These are phyloP conservation scores for Tortricodes alternella DNA, from an alignment of 2,888 invertebrate genomes.

Conservation along the genomic window DNA sequence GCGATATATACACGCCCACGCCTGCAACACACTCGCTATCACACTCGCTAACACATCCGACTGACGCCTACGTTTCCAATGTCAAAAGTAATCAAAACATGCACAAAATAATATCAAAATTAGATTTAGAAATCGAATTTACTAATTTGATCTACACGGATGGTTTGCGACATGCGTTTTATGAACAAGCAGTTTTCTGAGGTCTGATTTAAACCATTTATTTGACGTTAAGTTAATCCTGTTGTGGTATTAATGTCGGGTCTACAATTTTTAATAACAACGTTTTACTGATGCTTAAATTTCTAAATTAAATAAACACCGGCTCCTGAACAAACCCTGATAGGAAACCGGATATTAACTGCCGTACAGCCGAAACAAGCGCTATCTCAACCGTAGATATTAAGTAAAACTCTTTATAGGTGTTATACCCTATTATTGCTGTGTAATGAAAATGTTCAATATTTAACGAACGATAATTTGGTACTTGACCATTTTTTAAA, in stretches of 20 bases:
- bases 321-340: conserved; percentile 33
- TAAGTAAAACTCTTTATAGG: conserved; percentile 14
- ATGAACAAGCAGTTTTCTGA: background rate
- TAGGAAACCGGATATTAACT: conserved; percentile 26
- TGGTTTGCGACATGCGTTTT: conserved; percentile 8
- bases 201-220: background rate
- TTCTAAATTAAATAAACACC: conserved; percentile 1
- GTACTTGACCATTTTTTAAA: background rate
- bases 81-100: conserved; percentile 11
- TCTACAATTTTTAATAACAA: background rate
- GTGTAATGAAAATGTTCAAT: background rate
- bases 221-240: too few relatives aligned
- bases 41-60: background rate
- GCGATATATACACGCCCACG: conserved; percentile 95
- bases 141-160: background rate
- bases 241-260: background rate
- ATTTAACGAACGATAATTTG: background rate
- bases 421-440: background rate
- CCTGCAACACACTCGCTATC: conserved; percentile 77
- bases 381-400: conserved; percentile 21
- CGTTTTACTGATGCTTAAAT: background rate
- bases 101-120: conserved; percentile 8
- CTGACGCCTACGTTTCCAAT: background rate
- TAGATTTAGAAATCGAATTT: background rate
- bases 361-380: conserved; percentile 8